Evolutionary conservation across 2,797 vertebrate species (phyloP), one percentile per base, ranked within the genome.

Genomic region (Sebastes baramenuke): DNA sequence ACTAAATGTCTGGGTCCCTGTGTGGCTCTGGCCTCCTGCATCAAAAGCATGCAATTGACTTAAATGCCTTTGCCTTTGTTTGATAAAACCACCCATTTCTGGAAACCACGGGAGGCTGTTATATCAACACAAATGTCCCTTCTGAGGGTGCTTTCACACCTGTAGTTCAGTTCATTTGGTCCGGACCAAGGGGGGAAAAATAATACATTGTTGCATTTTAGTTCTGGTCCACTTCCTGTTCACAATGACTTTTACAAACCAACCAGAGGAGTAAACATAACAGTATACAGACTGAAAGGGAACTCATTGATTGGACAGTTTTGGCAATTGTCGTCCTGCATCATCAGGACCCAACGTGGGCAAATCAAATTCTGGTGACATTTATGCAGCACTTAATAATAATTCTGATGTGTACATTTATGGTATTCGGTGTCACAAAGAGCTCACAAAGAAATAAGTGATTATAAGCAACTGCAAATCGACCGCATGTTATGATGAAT

Each of bases 1-100:
- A 84, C 86, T 67, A 82, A 93, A 89, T 82, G 87, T 88, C 80
- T 85, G 54, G 56, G 60, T 86, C 75, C 61, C 70, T 66, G 52
- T 79, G 78, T 67, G 34, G 73, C 67, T 68, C 56, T 60, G 65
- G 56, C 22, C 72, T 84, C 30, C 34, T 71, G 32, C 77, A 80
- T 83, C 68, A 88, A 77, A 84, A 80, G 76, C 66, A 76, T 80
- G 52, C 46, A 67, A 72, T 25, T 67, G 38, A 72, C 64, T 76
- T 84, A 80, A 87, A 90, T 82, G 69, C 20, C 52, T 67, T 73
- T 66, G 67, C 29, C 22, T 71, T 75, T 81, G 76, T 82, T 83
- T 72, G 65, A 62, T 42, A 66, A 87, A 88, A 82, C 4, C 62
- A 66, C 4, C 30, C n/a, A 42, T 72, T 83, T 80, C 42, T 58